phyloP scores from a whole-genome alignment of 1,140 invertebrate genomes.

The Euwallacea similis region DNA sequence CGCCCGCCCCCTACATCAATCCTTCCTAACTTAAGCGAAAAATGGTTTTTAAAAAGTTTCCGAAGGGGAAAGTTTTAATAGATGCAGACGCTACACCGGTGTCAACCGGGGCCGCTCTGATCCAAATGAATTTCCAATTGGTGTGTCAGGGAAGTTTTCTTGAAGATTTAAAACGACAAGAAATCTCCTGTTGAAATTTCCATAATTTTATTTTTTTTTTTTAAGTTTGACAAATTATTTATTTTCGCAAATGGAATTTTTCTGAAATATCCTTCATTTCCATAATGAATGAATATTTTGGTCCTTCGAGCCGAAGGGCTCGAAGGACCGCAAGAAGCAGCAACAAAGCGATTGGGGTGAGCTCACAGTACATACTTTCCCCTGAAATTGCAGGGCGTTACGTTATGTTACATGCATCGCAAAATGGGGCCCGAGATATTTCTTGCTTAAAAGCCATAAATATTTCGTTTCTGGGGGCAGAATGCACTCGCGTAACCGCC shows the following conservation, averaged over 20 bases:
- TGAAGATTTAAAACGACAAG: neutral
- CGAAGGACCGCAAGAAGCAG: too few relatives aligned
- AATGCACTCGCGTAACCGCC: conserved; percentile 3
- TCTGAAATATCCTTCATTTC: too few relatives aligned
- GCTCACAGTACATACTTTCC: too few relatives aligned
- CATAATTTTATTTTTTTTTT: too few relatives aligned
- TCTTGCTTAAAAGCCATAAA: conserved; percentile 6
- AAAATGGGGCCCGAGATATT: neutral
- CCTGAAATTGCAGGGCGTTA: too few relatives aligned
- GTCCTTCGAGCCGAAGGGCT: too few relatives aligned
- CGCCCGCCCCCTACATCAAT: too few relatives aligned
- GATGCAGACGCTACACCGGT: conserved; percentile 18
- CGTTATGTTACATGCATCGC: neutral
- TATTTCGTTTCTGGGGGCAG: conserved; percentile 1
- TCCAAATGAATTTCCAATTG: conserved; percentile 21
- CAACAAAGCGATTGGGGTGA: too few relatives aligned
- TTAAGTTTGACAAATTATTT: too few relatives aligned
- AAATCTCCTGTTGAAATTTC: neutral
- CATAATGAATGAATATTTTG: too few relatives aligned
- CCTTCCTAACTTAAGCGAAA: neutral
- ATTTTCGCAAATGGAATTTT: too few relatives aligned
- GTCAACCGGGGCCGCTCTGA: conserved; percentile 1
- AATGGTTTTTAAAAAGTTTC: conserved; percentile 13
- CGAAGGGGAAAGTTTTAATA: conserved; percentile 10
- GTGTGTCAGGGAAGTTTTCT: conserved; percentile 5